A percentile compares a stretch with the other conserved stretches of the same genome.
Evolutionary conservation across 2,888 invertebrate species (phyloP).

Genomic region (Drosophila lutescens): DNA sequence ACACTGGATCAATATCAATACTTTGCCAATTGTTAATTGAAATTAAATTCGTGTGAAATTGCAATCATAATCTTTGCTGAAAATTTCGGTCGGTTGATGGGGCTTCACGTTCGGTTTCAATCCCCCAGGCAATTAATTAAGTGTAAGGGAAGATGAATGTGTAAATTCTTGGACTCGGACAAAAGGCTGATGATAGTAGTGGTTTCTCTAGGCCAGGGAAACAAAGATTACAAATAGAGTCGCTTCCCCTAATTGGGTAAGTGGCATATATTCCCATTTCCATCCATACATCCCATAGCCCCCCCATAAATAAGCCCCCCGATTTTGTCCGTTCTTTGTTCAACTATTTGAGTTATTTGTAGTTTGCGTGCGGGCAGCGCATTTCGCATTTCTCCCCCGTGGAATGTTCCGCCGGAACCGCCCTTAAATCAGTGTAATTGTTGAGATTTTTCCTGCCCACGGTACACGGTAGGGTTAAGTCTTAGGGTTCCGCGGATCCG

Average conservation of each 20-base stretch:
- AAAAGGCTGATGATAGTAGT: constrained; percentile 1
- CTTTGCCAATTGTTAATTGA: constrained; percentile 4
- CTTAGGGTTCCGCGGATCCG: background rate
- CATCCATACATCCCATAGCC: background rate
- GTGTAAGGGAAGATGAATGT: background rate
- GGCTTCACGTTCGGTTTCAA: background rate
- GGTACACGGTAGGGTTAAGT: background rate
- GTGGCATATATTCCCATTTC: constrained; percentile 29
- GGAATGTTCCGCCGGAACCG: constrained; percentile 24
- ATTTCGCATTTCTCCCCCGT: constrained; percentile 47
- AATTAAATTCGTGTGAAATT: constrained; percentile 10
- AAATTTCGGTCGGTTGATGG: background rate
- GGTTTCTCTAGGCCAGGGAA: background rate
- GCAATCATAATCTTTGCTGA: constrained; percentile 1
- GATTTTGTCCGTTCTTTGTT: constrained; percentile 30
- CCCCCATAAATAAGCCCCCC: background rate
- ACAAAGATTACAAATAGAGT: constrained; percentile 8
- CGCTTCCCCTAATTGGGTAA: constrained; percentile 29
- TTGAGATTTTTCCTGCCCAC: constrained; percentile 32
- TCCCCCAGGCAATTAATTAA: constrained; percentile 3
- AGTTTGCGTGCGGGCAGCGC: constrained; percentile 58
- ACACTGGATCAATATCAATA: background rate
- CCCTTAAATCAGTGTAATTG: constrained; percentile 25
- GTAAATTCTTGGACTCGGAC: background rate
- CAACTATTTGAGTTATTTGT: constrained; percentile 59